A percentile compares a stretch with the other conserved stretches of the same genome.
phyloP scores from a whole-genome alignment of 2,797 vertebrate species.

The Gephyroberyx darwinii region DNA sequence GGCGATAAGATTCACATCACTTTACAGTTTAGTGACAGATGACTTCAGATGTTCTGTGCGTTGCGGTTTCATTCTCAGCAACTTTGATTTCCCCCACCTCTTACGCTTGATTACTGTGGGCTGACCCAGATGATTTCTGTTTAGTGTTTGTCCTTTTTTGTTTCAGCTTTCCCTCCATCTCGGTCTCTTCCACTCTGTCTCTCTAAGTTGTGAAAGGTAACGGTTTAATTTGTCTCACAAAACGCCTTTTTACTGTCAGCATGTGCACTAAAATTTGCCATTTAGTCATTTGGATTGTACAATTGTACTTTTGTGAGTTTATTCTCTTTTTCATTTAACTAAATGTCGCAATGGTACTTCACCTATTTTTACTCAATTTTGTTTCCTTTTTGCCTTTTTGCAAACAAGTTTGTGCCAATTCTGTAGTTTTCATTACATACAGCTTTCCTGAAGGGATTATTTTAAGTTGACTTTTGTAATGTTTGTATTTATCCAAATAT shows the following conservation, averaged over 20 bases:
- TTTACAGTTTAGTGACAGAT: slow-evolving; percentile 13
- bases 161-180: slow-evolving; percentile 64
- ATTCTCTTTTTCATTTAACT: slow-evolving; percentile 70
- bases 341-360: slow-evolving; percentile 73
- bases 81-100: slow-evolving; percentile 26
- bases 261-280: slow-evolving; percentile 80
- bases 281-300: slow-evolving; percentile 79
- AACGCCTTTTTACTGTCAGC: slow-evolving; percentile 69
- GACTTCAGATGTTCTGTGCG: slow-evolving; percentile 47
- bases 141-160: slow-evolving; percentile 31
- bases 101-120: neutral
- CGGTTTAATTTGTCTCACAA: slow-evolving; percentile 63
- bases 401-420: slow-evolving; percentile 73
- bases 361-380: slow-evolving; percentile 67
- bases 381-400: slow-evolving; percentile 66
- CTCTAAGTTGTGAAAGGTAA: slow-evolving; percentile 48
- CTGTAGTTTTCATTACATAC: slow-evolving; percentile 69
- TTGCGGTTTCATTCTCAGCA: slow-evolving; percentile 37
- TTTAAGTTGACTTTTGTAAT: slow-evolving; percentile 78
- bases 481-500: slow-evolving; percentile 71
- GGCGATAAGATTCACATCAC: slow-evolving; percentile 13
- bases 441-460: slow-evolving; percentile 61
- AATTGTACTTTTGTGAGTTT: slow-evolving; percentile 70
- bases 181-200: slow-evolving; percentile 57
- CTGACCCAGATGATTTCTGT: neutral